A percentile compares a stretch with the other conserved stretches of the same genome.
Evolutionary conservation across 2,113 vertebrate genomes (phyloP).

Genomic region (Campylomormyrus tamandua): DNA sequence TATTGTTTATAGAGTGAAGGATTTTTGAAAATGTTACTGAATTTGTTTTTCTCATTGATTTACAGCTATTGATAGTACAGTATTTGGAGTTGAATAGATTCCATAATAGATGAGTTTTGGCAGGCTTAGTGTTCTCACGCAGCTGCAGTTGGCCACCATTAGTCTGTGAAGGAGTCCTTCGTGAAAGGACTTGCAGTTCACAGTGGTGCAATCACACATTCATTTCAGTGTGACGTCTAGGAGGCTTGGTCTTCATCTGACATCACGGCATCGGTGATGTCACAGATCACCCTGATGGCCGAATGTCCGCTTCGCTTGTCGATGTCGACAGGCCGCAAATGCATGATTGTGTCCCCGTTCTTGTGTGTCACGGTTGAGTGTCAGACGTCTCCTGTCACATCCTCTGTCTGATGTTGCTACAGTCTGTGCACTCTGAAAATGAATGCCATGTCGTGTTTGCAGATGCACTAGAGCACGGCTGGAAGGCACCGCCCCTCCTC

Average conservation of each 20-base stretch:
- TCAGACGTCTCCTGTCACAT: constrained; percentile 11
- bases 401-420: constrained; percentile 20
- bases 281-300: not conserved
- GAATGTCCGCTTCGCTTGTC: not conserved
- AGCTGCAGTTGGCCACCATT: not conserved
- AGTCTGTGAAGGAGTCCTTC: not conserved
- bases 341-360: constrained; percentile 22
- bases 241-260: not conserved
- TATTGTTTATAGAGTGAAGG: not conserved
- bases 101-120: not conserved
- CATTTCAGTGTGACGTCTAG: not conserved
- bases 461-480: constrained; percentile 1
- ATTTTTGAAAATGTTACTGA: not conserved
- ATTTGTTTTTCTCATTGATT: not conserved
- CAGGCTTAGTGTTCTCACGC: not conserved
- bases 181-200: not conserved
- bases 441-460: constrained; percentile 25
- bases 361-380: constrained; percentile 17
- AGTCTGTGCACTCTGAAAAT: constrained; percentile 14
- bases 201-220: not conserved
- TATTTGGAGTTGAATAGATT: not conserved
- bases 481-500: not conserved
- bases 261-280: not conserved
- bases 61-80: not conserved
- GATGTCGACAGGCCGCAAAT: not conserved